Evolutionary conservation across 2,113 vertebrate genomes (phyloP).

Genomic region (Salvelinus sp.): DNA sequence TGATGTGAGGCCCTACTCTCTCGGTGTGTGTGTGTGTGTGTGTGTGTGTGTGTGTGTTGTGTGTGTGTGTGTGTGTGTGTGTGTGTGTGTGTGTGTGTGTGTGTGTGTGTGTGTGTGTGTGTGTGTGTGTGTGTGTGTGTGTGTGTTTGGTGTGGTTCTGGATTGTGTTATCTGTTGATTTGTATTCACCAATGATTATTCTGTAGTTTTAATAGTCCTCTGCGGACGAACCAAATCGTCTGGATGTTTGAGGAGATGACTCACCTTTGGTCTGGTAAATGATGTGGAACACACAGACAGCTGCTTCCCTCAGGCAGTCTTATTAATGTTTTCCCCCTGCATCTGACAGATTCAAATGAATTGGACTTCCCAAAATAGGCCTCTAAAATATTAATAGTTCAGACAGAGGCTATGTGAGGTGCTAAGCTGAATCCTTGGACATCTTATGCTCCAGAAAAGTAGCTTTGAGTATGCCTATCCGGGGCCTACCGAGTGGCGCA

Average conservation of each 20-base stretch:
- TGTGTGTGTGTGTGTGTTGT: too few species aligned
- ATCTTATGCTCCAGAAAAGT: too few species aligned
- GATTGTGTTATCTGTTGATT: background rate
- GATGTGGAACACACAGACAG: constrained; percentile 15
- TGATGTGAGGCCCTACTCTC: constrained; percentile 77
- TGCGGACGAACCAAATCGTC: background rate
- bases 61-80: too few species aligned
- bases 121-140: too few species aligned
- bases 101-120: background rate
- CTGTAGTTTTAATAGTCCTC: background rate
- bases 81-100: background rate
- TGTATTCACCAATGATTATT: background rate
- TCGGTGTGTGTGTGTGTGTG: background rate
- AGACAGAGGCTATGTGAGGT: background rate
- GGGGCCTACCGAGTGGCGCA: too few species aligned
- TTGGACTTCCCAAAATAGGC: constrained; percentile 14
- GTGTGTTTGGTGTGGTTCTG: too few species aligned
- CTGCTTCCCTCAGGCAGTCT: constrained; percentile 23
- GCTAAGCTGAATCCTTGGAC: background rate
- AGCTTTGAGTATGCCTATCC: too few species aligned
- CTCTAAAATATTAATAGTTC: background rate
- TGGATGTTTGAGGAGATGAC: constrained; percentile 9
- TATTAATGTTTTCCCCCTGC: constrained; percentile 27
- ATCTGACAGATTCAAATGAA: constrained; percentile 12
- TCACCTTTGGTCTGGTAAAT: constrained; percentile 33